Evolutionary conservation across 2,888 invertebrate species (phyloP).

Genomic region (Resseliella maxima): DNA sequence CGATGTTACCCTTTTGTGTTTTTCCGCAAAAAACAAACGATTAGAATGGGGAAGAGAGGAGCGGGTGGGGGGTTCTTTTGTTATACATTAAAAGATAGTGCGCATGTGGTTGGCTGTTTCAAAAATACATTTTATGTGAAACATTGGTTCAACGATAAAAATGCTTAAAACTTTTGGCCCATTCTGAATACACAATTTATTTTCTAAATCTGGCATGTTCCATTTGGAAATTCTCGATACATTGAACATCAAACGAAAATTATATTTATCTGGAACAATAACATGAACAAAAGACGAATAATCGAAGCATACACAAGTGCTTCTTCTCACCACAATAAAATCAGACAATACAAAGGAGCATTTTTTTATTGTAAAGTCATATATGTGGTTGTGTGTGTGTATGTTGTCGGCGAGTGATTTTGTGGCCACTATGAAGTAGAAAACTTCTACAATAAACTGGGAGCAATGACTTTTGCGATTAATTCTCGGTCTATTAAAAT

Average conservation of each 20-base stretch:
- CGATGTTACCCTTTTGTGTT: background rate
- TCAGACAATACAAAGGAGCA: background rate
- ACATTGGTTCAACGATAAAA: background rate
- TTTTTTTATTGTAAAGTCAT: background rate
- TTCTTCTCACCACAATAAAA: background rate
- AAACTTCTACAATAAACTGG: background rate
- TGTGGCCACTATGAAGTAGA: no score
- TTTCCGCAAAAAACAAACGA: background rate
- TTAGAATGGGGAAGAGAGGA: no score
- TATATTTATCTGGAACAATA: constrained; percentile 14
- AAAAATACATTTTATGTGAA: background rate
- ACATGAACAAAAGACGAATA: background rate
- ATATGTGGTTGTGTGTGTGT: no score
- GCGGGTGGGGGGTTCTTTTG: no score
- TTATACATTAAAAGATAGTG: background rate
- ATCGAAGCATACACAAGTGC: background rate
- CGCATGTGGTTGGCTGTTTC: background rate
- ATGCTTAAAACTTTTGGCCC: background rate
- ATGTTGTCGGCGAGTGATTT: no score
- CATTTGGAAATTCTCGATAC: constrained; percentile 20
- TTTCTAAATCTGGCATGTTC: background rate
- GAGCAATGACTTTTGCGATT: background rate
- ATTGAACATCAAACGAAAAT: constrained; percentile 46
- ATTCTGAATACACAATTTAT: background rate
- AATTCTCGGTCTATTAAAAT: background rate